phyloP scores from a whole-genome alignment of 2,797 vertebrate species.

The Notolepis coatsorum region DNA sequence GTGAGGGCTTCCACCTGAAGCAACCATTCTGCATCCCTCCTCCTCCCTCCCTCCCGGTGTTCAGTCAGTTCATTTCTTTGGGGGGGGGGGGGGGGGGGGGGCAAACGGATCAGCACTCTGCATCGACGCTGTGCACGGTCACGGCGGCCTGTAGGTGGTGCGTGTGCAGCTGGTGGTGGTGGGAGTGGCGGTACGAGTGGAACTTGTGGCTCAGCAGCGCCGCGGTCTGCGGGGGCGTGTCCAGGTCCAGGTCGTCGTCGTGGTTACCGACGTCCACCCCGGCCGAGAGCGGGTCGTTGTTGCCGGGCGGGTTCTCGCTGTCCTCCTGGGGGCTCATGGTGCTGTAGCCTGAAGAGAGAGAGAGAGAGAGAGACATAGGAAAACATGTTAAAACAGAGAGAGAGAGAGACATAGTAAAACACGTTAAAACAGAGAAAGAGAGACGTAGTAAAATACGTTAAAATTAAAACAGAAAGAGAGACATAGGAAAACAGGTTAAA shows the following conservation, averaged over 20 bases:
- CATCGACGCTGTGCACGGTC: slow-evolving; percentile 96
- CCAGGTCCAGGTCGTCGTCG: slow-evolving; percentile 95
- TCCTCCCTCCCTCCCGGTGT: no score
- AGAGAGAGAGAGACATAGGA: no score
- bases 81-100: background rate
- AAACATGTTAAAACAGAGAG: no score
- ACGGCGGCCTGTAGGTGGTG: slow-evolving; percentile 96
- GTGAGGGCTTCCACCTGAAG: no score
- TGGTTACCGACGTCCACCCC: slow-evolving; percentile 96
- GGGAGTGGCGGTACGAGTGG: slow-evolving; percentile 90
- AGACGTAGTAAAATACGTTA: no score
- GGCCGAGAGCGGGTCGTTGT: slow-evolving; percentile 93
- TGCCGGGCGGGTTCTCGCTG: slow-evolving; percentile 96
- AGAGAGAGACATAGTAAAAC: no score
- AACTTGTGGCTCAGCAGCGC: slow-evolving; percentile 97
- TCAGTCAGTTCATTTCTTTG: no score
- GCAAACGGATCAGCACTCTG: slow-evolving; percentile 87
- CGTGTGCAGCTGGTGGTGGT: slow-evolving; percentile 87
- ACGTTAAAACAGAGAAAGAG: no score
- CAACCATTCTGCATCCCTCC: no score
- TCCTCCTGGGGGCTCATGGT: slow-evolving; percentile 99
- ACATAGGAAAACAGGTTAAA: no score
- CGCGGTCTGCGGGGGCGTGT: slow-evolving; percentile 95
- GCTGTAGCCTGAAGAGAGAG: slow-evolving; percentile 88
- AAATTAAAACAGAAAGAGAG: no score